phyloP scores from a whole-genome alignment of 2,113 vertebrate species.

The Dascyllus trimaculatus region DNA sequence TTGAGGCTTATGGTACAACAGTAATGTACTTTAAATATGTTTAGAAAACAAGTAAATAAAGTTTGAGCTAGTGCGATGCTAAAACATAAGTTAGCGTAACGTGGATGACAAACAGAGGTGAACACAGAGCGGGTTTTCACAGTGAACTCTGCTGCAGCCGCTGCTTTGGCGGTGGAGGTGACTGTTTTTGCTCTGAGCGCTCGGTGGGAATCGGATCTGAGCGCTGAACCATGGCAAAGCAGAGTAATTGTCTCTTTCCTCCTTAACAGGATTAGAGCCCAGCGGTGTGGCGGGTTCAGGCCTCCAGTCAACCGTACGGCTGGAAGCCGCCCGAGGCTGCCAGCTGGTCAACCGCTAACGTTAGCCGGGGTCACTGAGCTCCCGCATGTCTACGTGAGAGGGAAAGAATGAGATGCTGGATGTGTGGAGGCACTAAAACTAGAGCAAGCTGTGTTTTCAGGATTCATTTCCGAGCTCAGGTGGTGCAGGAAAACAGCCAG shows the following conservation, averaged over 20 bases:
- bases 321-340: slow-evolving; percentile 37
- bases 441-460: too few species aligned
- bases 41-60: too few species aligned
- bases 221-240: slow-evolving; percentile 68
- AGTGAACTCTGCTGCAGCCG: neutral
- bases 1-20: too few species aligned
- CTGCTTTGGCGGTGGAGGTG: slow-evolving; percentile 33
- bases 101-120: slow-evolving; percentile 1
- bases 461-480: too few species aligned
- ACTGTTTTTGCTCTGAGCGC: slow-evolving; percentile 42
- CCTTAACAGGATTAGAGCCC: slow-evolving; percentile 78
- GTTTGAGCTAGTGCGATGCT: too few species aligned
- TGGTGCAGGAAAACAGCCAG: too few species aligned
- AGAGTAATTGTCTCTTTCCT: slow-evolving; percentile 80
- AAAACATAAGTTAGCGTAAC: too few species aligned
- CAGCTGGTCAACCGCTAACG: slow-evolving; percentile 25
- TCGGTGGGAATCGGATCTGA: slow-evolving; percentile 68
- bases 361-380: slow-evolving; percentile 42
- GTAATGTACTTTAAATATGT: too few species aligned
- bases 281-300: slow-evolving; percentile 71
- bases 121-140: neutral
- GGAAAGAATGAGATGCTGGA: neutral
- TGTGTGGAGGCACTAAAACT: too few species aligned
- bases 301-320: slow-evolving; percentile 57
- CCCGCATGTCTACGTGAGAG: neutral